Evolutionary conservation across 2,113 vertebrate genomes (phyloP), one percentile per base, ranked within the genome.

Genomic region (Cololabis saira): DNA sequence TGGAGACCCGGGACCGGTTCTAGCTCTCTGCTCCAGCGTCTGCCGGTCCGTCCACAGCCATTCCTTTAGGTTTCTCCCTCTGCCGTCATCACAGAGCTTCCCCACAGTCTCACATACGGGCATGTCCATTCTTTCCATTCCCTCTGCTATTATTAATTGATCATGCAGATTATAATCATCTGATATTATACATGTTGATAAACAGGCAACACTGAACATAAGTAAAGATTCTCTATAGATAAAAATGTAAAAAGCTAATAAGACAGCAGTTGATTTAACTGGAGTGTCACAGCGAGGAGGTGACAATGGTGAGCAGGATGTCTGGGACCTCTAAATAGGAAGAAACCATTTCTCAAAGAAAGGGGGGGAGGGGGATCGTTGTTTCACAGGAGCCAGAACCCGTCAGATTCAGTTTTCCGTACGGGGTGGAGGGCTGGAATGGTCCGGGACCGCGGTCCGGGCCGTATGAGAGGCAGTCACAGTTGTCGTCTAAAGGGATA

Each of bases 231-330:
- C 76, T 89, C 80, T 90, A 90, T 88, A 78, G 86, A 82, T 87
- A 92, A 89, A 93, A 92, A 90, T 89, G 82, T 89, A 91, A 91
- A 91, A 92, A 87, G 86, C 88, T 85, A 84, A 84, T 90, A 88
- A 88, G 84, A 91, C 79, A 84, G 83, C 77, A 69, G 81, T 85
- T 78, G 80, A 83, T 82, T 88, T 86, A 84, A 86, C 69, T 80
- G 80, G 64, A 64, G 71, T 80, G 80, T 79, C 57, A 69, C 60
- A 58, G 73, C 61, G 68, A 62, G 68, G 57, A 76, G 71, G 79
- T 76, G 80, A 81, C 67, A 66, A 27, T 75, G 61, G 74, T 42
- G 42, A 81, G 68, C 71, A 70, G 60, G 59, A 54, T 41, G 27
- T 53, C 50, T 70, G 45, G 51, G 47, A 44, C 14, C 41, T 72